Evolutionary conservation across 2,888 invertebrate species (phyloP).

Genomic region (Sphaerophoria taeniata): DNA sequence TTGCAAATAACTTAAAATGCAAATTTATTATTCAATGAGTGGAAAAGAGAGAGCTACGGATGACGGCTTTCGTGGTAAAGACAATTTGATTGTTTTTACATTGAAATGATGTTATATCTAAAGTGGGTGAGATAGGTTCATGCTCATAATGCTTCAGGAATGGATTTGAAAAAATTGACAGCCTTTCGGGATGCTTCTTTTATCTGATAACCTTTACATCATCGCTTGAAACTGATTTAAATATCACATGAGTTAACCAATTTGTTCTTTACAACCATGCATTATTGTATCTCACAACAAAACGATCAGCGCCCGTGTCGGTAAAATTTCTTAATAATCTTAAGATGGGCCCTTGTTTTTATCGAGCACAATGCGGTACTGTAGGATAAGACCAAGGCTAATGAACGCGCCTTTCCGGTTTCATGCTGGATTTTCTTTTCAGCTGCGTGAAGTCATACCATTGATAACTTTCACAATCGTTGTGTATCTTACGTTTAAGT

Average conservation of each 20-base stretch:
- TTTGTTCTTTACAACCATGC: too few species aligned
- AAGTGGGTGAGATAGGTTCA: too few species aligned
- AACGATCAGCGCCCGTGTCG: too few species aligned
- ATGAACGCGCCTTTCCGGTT: slow-evolving; percentile 11
- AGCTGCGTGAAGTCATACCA: slow-evolving; percentile 13
- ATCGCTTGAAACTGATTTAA: too few species aligned
- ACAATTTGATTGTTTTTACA: not conserved
- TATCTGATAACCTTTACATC: too few species aligned
- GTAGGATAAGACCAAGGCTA: not conserved
- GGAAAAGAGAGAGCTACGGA: slow-evolving; percentile 24
- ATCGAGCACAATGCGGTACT: not conserved
- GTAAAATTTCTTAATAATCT: too few species aligned
- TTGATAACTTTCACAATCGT: slow-evolving; percentile 37
- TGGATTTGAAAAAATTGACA: not conserved
- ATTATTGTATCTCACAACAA: too few species aligned
- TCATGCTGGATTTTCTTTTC: not conserved
- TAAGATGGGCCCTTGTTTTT: too few species aligned
- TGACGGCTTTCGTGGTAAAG: not conserved
- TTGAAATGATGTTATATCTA: not conserved
- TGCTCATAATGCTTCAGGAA: not conserved
- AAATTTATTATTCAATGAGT: slow-evolving; percentile 53
- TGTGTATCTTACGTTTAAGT: slow-evolving; percentile 53
- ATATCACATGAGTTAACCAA: too few species aligned
- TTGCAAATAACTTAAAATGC: slow-evolving; percentile 53
- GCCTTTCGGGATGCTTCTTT: too few species aligned